phyloP scores from a whole-genome alignment of 2,113 vertebrate species.

The Labrus mixtus region DNA sequence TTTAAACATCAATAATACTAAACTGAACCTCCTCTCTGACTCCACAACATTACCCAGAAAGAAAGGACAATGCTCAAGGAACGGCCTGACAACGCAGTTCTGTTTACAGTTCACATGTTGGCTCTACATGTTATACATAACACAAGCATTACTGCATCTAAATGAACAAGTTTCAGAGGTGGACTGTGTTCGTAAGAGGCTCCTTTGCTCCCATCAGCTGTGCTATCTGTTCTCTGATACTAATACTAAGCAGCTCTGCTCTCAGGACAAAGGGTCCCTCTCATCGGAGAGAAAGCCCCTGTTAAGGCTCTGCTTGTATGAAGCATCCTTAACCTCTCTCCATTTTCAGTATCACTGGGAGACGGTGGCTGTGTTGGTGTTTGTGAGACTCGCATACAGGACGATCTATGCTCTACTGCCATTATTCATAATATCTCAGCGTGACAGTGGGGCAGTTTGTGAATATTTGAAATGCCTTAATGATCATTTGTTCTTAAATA shows the following conservation, averaged over 20 bases:
- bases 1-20: slow-evolving; percentile 24
- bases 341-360: slow-evolving; percentile 29
- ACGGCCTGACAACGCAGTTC: not conserved
- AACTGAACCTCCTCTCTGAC: slow-evolving; percentile 1
- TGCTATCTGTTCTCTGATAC: slow-evolving; percentile 62
- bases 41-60: not conserved
- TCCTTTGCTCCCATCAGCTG: slow-evolving; percentile 37
- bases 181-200: slow-evolving; percentile 23
- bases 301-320: slow-evolving; percentile 46
- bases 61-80: not conserved
- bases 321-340: slow-evolving; percentile 42
- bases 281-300: slow-evolving; percentile 43
- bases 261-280: slow-evolving; percentile 66
- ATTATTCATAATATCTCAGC: slow-evolving; percentile 1
- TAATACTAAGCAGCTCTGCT: slow-evolving; percentile 73
- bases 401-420: not conserved
- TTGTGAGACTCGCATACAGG: not conserved
- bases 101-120: not conserved
- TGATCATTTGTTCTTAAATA: not conserved
- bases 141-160: not conserved
- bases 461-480: not conserved
- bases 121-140: too few relatives aligned
- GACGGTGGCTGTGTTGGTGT: slow-evolving; percentile 19
- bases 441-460: too few relatives aligned
- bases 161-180: not conserved